These are phyloP conservation scores for Anniella stebbinsi DNA, from an alignment of 2,797 vertebrate species.

Conservation along the genomic window DNA sequence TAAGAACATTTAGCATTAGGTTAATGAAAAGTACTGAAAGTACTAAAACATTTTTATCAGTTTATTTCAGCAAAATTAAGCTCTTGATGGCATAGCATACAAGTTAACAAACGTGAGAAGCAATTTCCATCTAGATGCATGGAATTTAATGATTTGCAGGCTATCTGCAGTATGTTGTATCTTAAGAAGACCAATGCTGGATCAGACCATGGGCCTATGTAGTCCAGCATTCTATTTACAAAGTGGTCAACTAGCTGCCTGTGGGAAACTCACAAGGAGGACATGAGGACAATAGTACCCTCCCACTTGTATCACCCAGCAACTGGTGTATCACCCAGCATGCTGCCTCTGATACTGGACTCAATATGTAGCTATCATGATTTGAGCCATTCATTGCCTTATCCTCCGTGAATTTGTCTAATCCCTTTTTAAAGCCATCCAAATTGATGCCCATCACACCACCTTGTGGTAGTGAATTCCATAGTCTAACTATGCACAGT, in stretches of 20 bases:
- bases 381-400: too few relatives aligned
- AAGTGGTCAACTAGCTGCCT: background rate
- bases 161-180: background rate
- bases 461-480: background rate
- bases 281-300: background rate
- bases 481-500: background rate
- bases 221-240: background rate
- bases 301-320: background rate
- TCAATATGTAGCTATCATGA: background rate
- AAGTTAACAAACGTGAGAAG: background rate
- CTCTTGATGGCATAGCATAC: background rate
- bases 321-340: background rate
- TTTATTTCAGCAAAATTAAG: constrained; percentile 1
- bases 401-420: background rate
- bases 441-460: background rate
- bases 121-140: background rate
- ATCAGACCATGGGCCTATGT: background rate
- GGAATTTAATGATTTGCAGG: background rate
- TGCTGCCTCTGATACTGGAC: background rate
- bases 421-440: background rate
- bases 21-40: background rate
- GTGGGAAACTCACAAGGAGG: too few relatives aligned
- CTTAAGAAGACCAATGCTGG: background rate
- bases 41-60: background rate
- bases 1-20: background rate